Conservation (phyloP, 2,797 vertebrate genomes). For the Squalus acanthias region DNA sequence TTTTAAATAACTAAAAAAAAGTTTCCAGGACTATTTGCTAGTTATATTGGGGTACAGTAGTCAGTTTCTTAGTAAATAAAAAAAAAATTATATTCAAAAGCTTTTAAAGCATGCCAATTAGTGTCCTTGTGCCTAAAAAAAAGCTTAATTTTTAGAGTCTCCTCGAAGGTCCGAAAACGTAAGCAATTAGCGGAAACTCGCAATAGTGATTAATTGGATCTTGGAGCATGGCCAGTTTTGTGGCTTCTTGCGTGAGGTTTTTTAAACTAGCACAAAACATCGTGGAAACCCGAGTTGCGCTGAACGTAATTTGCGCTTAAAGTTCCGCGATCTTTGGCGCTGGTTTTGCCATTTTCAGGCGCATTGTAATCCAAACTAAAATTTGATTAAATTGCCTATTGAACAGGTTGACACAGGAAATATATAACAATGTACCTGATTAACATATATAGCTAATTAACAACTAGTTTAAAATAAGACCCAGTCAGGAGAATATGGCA, state of each 20-base stretch:
- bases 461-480: neutral
- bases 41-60: neutral
- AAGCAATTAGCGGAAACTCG: neutral
- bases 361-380: neutral
- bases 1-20: neutral
- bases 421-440: neutral
- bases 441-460: neutral
- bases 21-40: no score
- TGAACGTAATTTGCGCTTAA: neutral
- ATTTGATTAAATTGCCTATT: neutral
- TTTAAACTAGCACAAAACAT: neutral
- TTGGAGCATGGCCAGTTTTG: neutral
- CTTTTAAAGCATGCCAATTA: neutral
- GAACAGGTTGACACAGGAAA: neutral
- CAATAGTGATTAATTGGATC: neutral
- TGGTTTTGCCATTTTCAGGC: neutral
- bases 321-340: no score
- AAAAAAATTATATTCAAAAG: neutral
- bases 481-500: neutral
- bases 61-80: neutral
- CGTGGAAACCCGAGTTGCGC: neutral
- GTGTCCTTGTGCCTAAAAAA: no score
- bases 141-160: neutral
- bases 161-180: neutral
- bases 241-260: neutral